Evolutionary conservation across 2,113 vertebrate species (phyloP).

Genomic region (Larimichthys crocea): DNA sequence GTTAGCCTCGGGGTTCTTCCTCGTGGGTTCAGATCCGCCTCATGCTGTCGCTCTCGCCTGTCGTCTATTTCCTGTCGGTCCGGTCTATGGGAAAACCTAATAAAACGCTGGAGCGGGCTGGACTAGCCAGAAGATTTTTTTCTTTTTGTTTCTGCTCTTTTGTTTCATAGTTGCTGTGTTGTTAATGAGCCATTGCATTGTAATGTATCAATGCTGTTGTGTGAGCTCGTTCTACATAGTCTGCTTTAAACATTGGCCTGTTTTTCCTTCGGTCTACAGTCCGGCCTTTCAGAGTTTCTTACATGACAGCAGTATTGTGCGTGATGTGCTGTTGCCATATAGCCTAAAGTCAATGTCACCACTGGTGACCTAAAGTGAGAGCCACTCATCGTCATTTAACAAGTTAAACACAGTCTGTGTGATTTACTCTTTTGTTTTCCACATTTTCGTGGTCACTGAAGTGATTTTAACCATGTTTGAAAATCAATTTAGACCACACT

Average conservation of each 20-base stretch:
- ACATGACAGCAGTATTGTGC: neutral
- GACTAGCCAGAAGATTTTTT: conserved; percentile 23
- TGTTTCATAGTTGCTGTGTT: conserved; percentile 34
- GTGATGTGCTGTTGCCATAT: neutral
- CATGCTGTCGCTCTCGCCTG: conserved; percentile 34
- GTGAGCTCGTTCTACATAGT: conserved; percentile 15
- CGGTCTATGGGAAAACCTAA: conserved; percentile 61
- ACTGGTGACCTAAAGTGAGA: neutral
- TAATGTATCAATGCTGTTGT: conserved; percentile 34
- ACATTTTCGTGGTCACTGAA: neutral
- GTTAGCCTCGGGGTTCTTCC: conserved; percentile 11
- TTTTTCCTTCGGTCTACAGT: neutral
- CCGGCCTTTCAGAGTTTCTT: neutral
- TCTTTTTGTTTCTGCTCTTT: conserved; percentile 22
- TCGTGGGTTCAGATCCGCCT: conserved; percentile 21
- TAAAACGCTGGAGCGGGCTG: conserved; percentile 37
- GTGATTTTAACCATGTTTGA: conserved; percentile 20
- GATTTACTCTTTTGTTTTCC: conserved; percentile 11
- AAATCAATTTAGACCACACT: neutral
- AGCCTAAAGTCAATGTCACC: too few relatives aligned
- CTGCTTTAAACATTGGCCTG: conserved; percentile 20
- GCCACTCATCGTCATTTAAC: neutral
- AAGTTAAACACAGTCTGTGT: neutral
- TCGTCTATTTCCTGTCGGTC: conserved; percentile 34
- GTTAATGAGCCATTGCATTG: conserved; percentile 39